A percentile compares a stretch with the other conserved stretches of the same genome.
These are phyloP conservation scores for Eulemur mongoz DNA, from an alignment of 2,797 vertebrate species.

Conservation along the genomic window DNA sequence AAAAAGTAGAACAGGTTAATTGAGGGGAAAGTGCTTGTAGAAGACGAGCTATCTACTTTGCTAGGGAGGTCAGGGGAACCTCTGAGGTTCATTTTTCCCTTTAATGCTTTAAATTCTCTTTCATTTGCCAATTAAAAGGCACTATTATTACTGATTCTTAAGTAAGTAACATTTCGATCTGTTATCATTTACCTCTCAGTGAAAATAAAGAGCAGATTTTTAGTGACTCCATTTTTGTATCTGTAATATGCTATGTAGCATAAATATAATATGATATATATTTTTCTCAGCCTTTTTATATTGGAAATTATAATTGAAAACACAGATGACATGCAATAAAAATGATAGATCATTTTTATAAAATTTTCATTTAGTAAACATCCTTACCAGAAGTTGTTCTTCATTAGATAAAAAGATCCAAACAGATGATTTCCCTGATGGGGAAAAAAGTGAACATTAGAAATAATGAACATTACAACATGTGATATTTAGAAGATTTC, in stretches of 20 bases:
- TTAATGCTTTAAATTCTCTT: not conserved
- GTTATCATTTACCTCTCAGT: not conserved
- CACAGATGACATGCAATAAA: not conserved
- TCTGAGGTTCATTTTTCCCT: not conserved
- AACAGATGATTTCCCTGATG: slow-evolving; percentile 31
- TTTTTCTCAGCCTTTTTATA: not conserved
- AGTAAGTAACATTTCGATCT: not conserved
- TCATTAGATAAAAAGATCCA: not conserved
- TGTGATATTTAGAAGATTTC: not conserved
- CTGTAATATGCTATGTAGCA: not conserved
- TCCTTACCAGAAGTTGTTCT: slow-evolving; percentile 64
- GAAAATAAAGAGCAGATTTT: not conserved
- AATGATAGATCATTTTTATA: not conserved
- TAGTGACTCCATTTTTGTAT: not conserved
- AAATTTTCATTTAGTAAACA: not conserved
- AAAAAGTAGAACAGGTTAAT: not conserved
- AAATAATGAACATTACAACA: not conserved
- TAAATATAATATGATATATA: not conserved
- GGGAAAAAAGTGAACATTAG: not conserved
- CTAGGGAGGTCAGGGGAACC: not conserved
- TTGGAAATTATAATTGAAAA: not conserved
- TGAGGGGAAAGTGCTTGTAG: not conserved
- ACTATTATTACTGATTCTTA: not conserved
- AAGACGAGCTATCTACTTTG: not conserved
- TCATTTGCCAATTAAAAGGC: not conserved